Base-by-base conservation (phyloP, 2,797 vertebrate genomes). In the Muscicapa striata region DNA sequence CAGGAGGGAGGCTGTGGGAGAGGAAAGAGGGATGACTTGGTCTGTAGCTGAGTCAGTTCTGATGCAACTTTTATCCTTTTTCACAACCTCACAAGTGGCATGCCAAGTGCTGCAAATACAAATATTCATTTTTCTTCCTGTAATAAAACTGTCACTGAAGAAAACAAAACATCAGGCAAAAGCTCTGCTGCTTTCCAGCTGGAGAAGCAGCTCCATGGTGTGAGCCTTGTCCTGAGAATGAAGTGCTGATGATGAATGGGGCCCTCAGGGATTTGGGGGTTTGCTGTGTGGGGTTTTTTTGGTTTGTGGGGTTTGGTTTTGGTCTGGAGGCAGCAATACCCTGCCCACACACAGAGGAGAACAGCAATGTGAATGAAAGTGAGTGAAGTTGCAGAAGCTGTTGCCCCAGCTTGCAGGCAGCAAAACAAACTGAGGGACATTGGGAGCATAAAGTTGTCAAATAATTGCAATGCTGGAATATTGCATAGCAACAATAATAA, bases 111-210 rank as follows among this genome's bases (percentile, higher is more conserved):
- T 93, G 36, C 57, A 93, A 73, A 81, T n/a, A 84, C 46, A 89
- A 95, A 93, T 90, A 88, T 78, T 95, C 6, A n/a, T 89, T 94
- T 82, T 94, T 89, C 81, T 90, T 73, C 41, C 75, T 76, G 62
- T 40, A 83, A 75, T 84, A 84, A 85, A 96, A 64, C 52, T 83
- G 57, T 77, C 90, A 85, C 20, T 61, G 68, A 57, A 32, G 76
- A 93, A 88, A 82, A 34, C 6, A 78, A 89, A 89, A 59, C 7
- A 29, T 52, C 57, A 88, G 59, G 26, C 29, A 89, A 55, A 64
- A 69, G 1, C 32, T 51, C 38, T 70, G 32, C 15, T 76, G 57
- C 46, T 86, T 92, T 93, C 73, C 67, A 89, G 61, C 49, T 19
- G 66, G 36, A 21, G 36, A 82, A 84, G 36, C 79, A 93, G 68